Conservation (phyloP, 2,113 vertebrate species). For the Thermophis baileyi region DNA sequence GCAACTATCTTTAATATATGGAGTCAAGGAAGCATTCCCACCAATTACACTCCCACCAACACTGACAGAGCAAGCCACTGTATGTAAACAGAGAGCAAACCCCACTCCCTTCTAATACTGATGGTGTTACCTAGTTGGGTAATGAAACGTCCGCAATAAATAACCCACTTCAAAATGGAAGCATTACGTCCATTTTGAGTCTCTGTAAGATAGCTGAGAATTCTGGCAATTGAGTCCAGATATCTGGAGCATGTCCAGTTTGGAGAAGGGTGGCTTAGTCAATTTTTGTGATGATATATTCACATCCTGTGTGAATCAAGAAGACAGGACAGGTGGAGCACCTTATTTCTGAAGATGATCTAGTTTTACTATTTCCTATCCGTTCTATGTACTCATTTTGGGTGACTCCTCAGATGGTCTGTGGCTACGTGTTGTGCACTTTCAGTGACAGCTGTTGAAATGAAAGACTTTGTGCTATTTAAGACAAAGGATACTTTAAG, state of each 20-base stretch:
- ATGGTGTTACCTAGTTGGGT: background rate
- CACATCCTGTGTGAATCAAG: slow-evolving; percentile 14
- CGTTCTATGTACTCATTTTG: background rate
- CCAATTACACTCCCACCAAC: background rate
- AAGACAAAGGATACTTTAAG: too few relatives aligned
- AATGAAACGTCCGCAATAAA: background rate
- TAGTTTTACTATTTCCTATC: background rate
- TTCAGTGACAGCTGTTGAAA: background rate
- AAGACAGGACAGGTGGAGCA: background rate
- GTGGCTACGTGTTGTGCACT: background rate
- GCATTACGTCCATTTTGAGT: background rate
- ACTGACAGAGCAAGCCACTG: background rate
- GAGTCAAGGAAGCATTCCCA: too few relatives aligned
- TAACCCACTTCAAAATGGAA: background rate
- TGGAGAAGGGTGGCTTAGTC: background rate
- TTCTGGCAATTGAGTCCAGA: background rate
- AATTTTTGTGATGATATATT: background rate
- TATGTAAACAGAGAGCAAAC: background rate
- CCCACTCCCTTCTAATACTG: background rate
- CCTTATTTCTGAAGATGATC: background rate
- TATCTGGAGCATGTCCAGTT: background rate
- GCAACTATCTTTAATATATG: background rate
- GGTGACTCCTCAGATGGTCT: background rate
- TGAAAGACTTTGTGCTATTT: background rate
- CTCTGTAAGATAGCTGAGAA: background rate